phyloP scores from a whole-genome alignment of 2,888 invertebrate species.

The Conchocele bisecta region DNA sequence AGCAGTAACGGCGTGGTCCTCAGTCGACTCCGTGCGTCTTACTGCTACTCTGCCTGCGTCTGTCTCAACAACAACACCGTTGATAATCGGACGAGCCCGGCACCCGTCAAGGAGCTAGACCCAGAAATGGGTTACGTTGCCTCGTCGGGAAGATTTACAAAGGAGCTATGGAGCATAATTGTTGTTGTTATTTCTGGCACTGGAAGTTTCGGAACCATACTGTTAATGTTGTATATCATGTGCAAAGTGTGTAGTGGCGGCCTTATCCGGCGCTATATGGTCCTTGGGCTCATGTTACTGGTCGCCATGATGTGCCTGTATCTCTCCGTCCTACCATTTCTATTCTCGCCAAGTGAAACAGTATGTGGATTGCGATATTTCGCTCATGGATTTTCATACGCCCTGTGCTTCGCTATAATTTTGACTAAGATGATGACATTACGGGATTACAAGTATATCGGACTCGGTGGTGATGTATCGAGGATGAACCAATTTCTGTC shows the following conservation, averaged over 20 bases:
- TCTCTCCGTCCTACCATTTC: constrained; percentile 82
- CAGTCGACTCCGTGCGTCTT: constrained; percentile 23
- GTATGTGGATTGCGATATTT: constrained; percentile 83
- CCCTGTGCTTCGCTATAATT: constrained; percentile 93
- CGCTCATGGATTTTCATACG: constrained; percentile 84
- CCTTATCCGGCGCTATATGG: constrained; percentile 66
- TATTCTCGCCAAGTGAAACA: constrained; percentile 80
- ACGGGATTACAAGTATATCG: constrained; percentile 90
- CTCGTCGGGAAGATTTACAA: constrained; percentile 61
- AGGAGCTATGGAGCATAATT: constrained; percentile 92
- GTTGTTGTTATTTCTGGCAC: constrained; percentile 91
- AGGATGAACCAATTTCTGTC: constrained; percentile 90
- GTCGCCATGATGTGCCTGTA: constrained; percentile 82
- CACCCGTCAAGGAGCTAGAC: constrained; percentile 18
- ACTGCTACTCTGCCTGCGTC: constrained; percentile 51
- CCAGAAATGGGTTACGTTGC: constrained; percentile 53
- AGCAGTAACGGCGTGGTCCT: constrained; percentile 43
- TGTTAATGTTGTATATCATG: constrained; percentile 93
- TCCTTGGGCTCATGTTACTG: constrained; percentile 83
- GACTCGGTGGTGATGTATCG: constrained; percentile 92
- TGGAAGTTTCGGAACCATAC: constrained; percentile 91
- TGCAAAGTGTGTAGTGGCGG: constrained; percentile 86
- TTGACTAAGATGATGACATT: constrained; percentile 96
- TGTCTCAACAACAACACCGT: constrained; percentile 57
- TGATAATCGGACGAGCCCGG: constrained; percentile 5